Evolutionary conservation across 2,888 invertebrate genomes (phyloP), one percentile per base, ranked within the genome.

Genomic region (Entomobrya proxima): DNA sequence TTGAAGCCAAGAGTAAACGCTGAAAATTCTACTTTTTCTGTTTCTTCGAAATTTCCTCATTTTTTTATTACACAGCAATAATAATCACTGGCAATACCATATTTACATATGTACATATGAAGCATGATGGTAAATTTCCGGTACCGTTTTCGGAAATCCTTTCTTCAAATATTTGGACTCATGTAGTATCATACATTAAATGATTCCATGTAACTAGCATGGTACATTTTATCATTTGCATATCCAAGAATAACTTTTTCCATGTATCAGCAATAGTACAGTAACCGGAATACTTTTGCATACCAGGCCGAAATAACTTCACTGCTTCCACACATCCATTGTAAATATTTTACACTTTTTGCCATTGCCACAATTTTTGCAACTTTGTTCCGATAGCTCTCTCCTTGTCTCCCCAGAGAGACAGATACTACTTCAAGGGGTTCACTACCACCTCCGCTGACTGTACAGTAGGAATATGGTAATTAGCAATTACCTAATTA

Each of bases 401-500:
- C 55, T 58, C 27, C 13, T 5, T 13, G 9, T 58, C 18, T 24
- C 67, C 67, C n/a, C n/a, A n/a, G n/a, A n/a, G n/a, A n/a, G n/a
- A 40, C 67, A 67, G 0, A 24, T 67, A 40, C 18, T 40, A n/a
- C n/a, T 67, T 18, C 67, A 67, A 67, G 67, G 21, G 67, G n/a
- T n/a, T n/a, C 11, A 37, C 11, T 40, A 67, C n/a, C 67, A 47
- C n/a, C 47, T 3, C 13, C 40, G 18, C 40, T 67, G 11, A 15
- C 5, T 13, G n/a, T 9, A n/a, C n/a, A n/a, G n/a, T n/a, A n/a
- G n/a, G 40, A 67, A 40, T 40, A 67, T 40, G 67, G 37, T 40
- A 24, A 40, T 30, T 58, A 30, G 58, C 58, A 58, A 58, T 67
- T 40, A 67, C 24, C 37, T 40, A 37, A 67, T 67, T 67, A 67